phyloP scores from a whole-genome alignment of 2,113 vertebrate genomes.

The Actenoides hombroni region DNA sequence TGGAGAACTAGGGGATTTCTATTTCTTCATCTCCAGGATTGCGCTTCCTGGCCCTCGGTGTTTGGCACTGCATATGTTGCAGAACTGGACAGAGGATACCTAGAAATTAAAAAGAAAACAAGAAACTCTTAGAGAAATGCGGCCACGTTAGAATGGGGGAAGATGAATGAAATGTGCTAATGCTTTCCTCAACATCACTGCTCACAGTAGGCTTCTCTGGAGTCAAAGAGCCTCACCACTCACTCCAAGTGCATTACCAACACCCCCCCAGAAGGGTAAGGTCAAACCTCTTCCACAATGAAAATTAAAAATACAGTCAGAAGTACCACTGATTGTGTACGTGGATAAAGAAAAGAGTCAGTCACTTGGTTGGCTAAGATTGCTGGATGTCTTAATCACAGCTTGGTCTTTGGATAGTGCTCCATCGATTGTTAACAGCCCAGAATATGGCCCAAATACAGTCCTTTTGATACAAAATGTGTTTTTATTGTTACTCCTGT shows the following conservation, averaged over 20 bases:
- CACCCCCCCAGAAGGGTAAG: background rate
- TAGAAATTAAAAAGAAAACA: conserved; percentile 56
- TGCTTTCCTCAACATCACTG: background rate
- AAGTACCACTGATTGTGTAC: background rate
- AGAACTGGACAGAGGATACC: conserved; percentile 87
- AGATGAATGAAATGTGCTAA: background rate
- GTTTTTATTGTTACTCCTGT: background rate
- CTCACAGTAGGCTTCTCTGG: background rate
- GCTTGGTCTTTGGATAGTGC: background rate
- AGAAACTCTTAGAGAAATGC: background rate
- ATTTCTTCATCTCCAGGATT: conserved; percentile 87
- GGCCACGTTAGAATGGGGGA: background rate
- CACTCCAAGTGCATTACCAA: background rate
- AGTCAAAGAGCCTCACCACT: background rate
- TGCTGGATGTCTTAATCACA: background rate
- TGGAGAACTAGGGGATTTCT: background rate
- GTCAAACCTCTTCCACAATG: background rate
- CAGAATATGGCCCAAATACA: background rate
- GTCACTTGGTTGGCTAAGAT: background rate
- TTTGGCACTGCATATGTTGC: conserved; percentile 97
- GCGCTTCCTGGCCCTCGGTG: conserved; percentile 87
- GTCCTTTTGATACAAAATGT: background rate
- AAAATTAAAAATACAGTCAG: background rate
- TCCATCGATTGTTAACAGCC: background rate
- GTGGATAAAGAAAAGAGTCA: background rate